These are phyloP conservation scores for Drosophila pallidifrons DNA, from an alignment of 1,140 invertebrate species.

Conservation along the genomic window DNA sequence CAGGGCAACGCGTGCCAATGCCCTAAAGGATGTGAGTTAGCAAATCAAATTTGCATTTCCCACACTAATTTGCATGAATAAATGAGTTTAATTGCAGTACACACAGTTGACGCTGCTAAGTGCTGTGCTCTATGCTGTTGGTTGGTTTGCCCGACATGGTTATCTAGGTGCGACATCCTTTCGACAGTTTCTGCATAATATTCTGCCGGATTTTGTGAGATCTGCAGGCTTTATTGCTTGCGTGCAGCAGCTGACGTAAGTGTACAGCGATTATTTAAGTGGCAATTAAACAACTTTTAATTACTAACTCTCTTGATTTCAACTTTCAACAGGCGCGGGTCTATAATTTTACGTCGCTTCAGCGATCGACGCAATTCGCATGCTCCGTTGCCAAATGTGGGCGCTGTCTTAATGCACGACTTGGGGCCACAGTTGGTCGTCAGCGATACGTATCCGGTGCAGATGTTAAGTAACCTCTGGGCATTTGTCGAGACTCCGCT, in stretches of 20 bases:
- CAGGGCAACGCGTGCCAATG: slow-evolving; percentile 43
- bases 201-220: slow-evolving; percentile 67
- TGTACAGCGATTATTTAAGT: slow-evolving; percentile 9
- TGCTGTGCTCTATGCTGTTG: slow-evolving; percentile 58
- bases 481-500: slow-evolving; percentile 52
- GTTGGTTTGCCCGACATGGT: slow-evolving; percentile 62
- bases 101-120: slow-evolving; percentile 74
- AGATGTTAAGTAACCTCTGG: slow-evolving; percentile 72
- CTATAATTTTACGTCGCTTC: slow-evolving; percentile 65
- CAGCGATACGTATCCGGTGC: slow-evolving; percentile 73
- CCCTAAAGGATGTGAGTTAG: slow-evolving; percentile 68
- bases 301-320: slow-evolving; percentile 29
- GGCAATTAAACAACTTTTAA: slow-evolving; percentile 38
- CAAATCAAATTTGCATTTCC: neutral
- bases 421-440: slow-evolving; percentile 74
- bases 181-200: slow-evolving; percentile 54
- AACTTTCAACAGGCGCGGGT: slow-evolving; percentile 52
- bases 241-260: slow-evolving; percentile 64
- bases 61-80: neutral
- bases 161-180: slow-evolving; percentile 47
- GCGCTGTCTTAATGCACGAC: slow-evolving; percentile 70
- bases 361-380: slow-evolving; percentile 71
- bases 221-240: slow-evolving; percentile 62
- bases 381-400: slow-evolving; percentile 75
- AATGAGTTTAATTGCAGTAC: slow-evolving; percentile 57